These are phyloP conservation scores for Cerastoderma edule DNA, from an alignment of 2,888 invertebrate genomes.

Conservation along the genomic window DNA sequence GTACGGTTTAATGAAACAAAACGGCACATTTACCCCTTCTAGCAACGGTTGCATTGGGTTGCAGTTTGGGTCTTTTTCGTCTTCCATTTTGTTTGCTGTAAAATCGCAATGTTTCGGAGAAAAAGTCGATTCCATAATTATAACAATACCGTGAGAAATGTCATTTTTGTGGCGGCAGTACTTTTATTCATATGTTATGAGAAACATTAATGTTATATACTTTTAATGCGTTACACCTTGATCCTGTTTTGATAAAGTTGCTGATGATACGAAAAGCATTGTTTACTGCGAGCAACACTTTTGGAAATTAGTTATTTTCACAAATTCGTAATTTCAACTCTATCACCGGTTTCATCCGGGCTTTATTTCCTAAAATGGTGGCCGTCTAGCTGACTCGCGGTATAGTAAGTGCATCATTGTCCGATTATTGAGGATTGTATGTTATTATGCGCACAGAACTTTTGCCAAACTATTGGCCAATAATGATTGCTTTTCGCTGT, in stretches of 20 bases:
- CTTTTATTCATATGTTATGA: too few species aligned
- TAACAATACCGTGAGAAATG: neutral
- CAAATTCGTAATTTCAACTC: neutral
- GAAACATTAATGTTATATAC: too few species aligned
- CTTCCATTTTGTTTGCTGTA: conserved; percentile 17
- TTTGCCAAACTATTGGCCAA: too few species aligned
- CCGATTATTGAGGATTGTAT: neutral
- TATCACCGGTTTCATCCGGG: conserved; percentile 48
- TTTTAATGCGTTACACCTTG: too few species aligned
- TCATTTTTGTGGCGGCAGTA: too few species aligned
- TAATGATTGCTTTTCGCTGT: too few species aligned
- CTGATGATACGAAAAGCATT: too few species aligned
- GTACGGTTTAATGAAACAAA: too few species aligned
- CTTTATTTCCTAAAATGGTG: conserved; percentile 47
- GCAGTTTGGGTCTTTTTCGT: conserved; percentile 53
- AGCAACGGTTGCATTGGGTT: conserved; percentile 79
- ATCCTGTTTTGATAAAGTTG: too few species aligned
- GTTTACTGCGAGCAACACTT: too few species aligned
- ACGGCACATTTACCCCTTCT: conserved; percentile 59
- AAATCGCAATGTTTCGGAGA: conserved; percentile 12
- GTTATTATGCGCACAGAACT: too few species aligned
- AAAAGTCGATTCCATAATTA: neutral
- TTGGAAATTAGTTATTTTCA: too few species aligned
- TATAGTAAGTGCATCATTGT: neutral
- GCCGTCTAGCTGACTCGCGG: conserved; percentile 22